Percentiles rank a stretch among this genome's conserved stretches.
Evolutionary conservation across 2,888 invertebrate species (phyloP).

Genomic region (Pristionchus mayeri): DNA sequence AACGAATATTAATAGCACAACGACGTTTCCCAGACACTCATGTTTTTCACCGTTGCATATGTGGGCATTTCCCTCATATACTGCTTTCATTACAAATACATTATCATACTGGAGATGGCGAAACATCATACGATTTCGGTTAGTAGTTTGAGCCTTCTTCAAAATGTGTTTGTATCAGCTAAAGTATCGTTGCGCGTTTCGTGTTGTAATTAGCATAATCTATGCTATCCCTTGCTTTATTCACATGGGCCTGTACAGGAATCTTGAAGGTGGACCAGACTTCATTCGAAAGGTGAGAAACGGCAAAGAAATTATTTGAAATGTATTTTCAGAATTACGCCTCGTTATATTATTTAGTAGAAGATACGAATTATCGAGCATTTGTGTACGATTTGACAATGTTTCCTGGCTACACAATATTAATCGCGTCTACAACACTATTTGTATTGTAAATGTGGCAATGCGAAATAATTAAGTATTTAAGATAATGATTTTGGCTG

Average conservation of each 20-base stretch:
- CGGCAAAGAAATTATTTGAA: background rate
- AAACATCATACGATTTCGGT: too few species aligned
- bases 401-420: background rate
- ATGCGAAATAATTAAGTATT: background rate
- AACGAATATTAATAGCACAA: too few species aligned
- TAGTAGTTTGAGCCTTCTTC: background rate
- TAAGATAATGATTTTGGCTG: background rate
- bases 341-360: background rate
- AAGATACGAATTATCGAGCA: background rate
- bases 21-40: background rate
- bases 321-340: too few species aligned
- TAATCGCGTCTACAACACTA: background rate
- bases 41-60: background rate
- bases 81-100: slow-evolving; percentile 27
- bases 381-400: background rate
- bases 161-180: background rate
- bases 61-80: background rate
- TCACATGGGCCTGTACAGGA: background rate
- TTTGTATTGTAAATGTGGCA: background rate
- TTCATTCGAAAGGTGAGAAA: background rate
- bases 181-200: background rate
- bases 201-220: background rate
- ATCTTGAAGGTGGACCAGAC: background rate
- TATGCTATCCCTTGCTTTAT: background rate
- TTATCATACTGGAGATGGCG: too few species aligned